Evolutionary conservation across 2,113 vertebrate species (phyloP).

Genomic region (Thamnaconus septentrionalis): DNA sequence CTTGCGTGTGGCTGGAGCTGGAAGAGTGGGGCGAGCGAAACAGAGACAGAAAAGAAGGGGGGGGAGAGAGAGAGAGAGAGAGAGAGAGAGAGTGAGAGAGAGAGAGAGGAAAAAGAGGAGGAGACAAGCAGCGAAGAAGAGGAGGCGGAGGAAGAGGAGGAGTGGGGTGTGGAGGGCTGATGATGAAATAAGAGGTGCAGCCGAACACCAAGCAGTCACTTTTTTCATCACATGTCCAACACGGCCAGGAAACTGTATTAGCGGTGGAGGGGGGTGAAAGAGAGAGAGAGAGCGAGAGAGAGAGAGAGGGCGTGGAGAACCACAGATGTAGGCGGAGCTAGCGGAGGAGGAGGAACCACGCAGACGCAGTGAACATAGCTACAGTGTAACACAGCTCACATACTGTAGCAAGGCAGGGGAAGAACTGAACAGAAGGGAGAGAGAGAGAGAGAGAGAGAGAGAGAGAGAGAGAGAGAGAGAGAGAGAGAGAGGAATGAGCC

Average conservation of each 20-base stretch:
- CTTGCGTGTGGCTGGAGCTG: slow-evolving; percentile 78
- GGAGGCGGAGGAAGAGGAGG: slow-evolving; percentile 71
- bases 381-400: slow-evolving; percentile 59
- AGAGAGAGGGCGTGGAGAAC: slow-evolving; percentile 50
- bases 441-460: slow-evolving; percentile 21
- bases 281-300: slow-evolving; percentile 56
- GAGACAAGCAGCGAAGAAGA: slow-evolving; percentile 55
- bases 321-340: slow-evolving; percentile 56
- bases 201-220: slow-evolving; percentile 75
- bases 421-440: slow-evolving; percentile 30
- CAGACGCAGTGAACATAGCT: slow-evolving; percentile 71
- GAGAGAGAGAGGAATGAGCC: slow-evolving; percentile 40
- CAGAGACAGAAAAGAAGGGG: slow-evolving; percentile 61
- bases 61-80: slow-evolving; percentile 60
- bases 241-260: slow-evolving; percentile 73
- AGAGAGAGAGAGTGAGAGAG: slow-evolving; percentile 37
- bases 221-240: slow-evolving; percentile 79
- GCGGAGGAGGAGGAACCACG: slow-evolving; percentile 63
- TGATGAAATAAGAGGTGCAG: slow-evolving; percentile 84
- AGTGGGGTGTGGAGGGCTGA: slow-evolving; percentile 70
- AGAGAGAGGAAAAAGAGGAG: slow-evolving; percentile 60
- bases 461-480: slow-evolving; percentile 34
- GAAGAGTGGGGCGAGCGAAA: slow-evolving; percentile 70
- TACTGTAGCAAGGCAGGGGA: slow-evolving; percentile 58
- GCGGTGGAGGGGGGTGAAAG: slow-evolving; percentile 55